A percentile compares a stretch with the other conserved stretches of the same genome.
Conservation (phyloP, 2,797 vertebrate species). For the Yasuhikotakia modesta region DNA sequence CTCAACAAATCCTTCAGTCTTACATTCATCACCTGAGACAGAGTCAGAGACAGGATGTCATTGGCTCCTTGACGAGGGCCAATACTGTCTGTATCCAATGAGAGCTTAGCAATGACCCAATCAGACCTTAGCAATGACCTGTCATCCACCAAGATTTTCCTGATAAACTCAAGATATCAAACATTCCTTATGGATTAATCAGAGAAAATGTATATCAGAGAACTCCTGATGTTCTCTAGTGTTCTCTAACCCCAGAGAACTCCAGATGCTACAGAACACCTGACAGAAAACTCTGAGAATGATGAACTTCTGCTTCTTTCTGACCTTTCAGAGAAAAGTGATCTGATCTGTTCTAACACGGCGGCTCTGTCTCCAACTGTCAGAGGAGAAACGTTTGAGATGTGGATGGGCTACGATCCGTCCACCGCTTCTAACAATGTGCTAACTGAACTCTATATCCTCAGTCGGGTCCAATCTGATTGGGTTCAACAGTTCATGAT, state of each 20-base stretch:
- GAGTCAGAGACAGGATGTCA: too few relatives aligned
- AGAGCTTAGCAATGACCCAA: too few relatives aligned
- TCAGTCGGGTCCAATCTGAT: conserved; percentile 63
- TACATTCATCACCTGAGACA: too few relatives aligned
- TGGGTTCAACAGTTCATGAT: conserved; percentile 74
- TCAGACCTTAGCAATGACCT: too few relatives aligned
- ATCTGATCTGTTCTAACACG: conserved; percentile 15
- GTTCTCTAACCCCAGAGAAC: background rate
- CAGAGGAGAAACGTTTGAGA: conserved; percentile 21
- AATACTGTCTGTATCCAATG: too few relatives aligned
- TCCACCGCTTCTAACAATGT: conserved; percentile 57
- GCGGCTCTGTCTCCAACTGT: conserved; percentile 21
- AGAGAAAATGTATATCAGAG: too few relatives aligned
- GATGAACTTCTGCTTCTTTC: conserved; percentile 6
- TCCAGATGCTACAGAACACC: background rate
- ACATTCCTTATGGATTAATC: too few relatives aligned
- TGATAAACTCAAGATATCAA: background rate
- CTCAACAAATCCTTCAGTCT: too few relatives aligned
- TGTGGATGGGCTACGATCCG: conserved; percentile 19
- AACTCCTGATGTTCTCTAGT: too few relatives aligned
- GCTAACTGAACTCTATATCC: conserved; percentile 64
- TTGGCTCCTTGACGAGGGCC: too few relatives aligned
- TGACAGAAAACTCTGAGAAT: background rate
- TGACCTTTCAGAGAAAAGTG: conserved; percentile 24
- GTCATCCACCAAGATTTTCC: background rate